Conservation (phyloP, 2,797 vertebrate genomes). For the Eulemur albifrons region DNA sequence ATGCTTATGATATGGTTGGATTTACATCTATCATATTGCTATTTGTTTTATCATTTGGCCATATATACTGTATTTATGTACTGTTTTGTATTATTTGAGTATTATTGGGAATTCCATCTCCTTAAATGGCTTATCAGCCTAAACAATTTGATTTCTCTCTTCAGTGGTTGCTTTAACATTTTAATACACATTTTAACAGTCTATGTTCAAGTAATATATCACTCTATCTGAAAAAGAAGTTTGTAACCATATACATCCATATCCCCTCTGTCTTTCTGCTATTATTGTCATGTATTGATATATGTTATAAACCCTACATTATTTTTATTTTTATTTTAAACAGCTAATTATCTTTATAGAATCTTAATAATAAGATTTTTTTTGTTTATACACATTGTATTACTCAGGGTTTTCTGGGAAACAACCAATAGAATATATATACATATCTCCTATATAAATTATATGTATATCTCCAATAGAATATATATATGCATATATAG, state of each 20-base stretch:
- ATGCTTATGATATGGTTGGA: neutral
- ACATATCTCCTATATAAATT: no score
- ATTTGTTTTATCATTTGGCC: neutral
- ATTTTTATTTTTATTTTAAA: neutral
- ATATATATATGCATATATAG: no score
- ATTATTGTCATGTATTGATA: neutral
- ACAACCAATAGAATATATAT: neutral
- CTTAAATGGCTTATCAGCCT: neutral
- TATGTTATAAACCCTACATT: neutral
- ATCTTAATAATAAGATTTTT: neutral
- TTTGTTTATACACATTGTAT: neutral
- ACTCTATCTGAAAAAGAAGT: neutral
- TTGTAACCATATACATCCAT: neutral
- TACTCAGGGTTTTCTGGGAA: neutral
- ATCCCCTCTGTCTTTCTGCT: neutral
- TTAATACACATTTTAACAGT: neutral
- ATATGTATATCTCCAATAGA: no score
- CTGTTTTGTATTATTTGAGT: neutral
- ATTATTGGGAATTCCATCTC: neutral
- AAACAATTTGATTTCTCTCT: neutral
- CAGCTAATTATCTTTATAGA: neutral
- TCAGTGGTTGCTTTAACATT: neutral
- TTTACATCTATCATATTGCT: neutral
- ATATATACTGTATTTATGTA: neutral
- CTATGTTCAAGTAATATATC: neutral